Base-by-base conservation (phyloP, 2,113 vertebrate species). In the Piliocolobus tephrosceles region DNA sequence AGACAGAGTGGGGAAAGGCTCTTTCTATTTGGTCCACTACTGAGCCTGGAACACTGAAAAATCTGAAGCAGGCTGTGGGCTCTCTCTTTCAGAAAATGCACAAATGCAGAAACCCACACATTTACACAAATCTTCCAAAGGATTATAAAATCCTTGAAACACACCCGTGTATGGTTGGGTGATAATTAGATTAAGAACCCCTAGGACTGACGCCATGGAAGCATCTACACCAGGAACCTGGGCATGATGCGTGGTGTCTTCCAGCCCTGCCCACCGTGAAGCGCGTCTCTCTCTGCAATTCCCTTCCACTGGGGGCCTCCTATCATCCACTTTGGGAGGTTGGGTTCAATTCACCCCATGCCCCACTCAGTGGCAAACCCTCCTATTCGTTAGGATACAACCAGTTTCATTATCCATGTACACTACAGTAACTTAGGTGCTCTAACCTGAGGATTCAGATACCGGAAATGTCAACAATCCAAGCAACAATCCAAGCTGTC, bases 201-300 rank as follows among this genome's bases (percentile, higher is more conserved):
- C 4, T 6, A 1, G 6, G 47, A 32, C 3, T 0, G 64, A 57
- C 0, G 0, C 3, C 7, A 43, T 1, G 7, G 38, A 45, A 18
- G 52, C 35, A 0, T 2, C 22, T 3, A 9, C 32, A 35, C 3
- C 66, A 68, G 30, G 3, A 3, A 0, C 25, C 13, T n/a, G 35
- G 13, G 6, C 35, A 16, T 47, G 27, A 5, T 1, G 5, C 8
- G 2, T 20, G 13, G 2, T 6, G 7, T 0, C 0, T 32, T 13
- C 35, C 2, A 35, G 17, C 27, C 23, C 40, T 1, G 11, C 38
- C 8, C 1, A 0, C 10, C 8, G 17, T 4, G 3, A 30, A 18
- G 3, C 4, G 3, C 16, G 6, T 38, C 25, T 27, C 20, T 40
- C 25, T 6, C 22, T 25, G 1, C 2, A 9, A 7, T 5, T 16